Evolutionary conservation across 2,888 invertebrate genomes (phyloP), one percentile per base, ranked within the genome.

Genomic region (Hemicrepidius hirtus): DNA sequence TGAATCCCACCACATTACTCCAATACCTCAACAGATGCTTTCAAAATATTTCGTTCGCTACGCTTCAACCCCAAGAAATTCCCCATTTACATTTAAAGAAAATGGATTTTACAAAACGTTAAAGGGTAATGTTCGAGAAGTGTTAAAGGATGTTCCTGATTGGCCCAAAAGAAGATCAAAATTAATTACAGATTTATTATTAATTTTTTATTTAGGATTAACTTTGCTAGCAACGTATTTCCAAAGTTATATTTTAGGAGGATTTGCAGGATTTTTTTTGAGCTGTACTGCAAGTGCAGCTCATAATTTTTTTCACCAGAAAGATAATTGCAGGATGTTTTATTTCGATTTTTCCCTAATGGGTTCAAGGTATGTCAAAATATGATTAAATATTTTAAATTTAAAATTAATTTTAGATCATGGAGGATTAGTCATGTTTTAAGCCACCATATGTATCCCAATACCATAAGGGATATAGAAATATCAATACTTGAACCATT

Each of bases 301-400:
- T 0, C 95, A 96, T 82, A 95, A 95, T 83, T 95, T 92, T 81
- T 91, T 95, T 79, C 95, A 95, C 82, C 90, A 90, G 79, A 90
- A 88, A 71, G 92, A 94, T 71, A 94, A 92, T 83, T 94, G 93
- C 89, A 90, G 94, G 67, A 95, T 94, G 93, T 93, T 92, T 81
- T 90, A 93, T 72, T 94, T 94, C 80, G 93, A 95, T 80, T 85
- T 95, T 73, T 88, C 90, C 13, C 82, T 92, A 77, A 87, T 93
- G 88, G 91, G 92, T 2, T 91, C 91, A 59, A 88, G 89, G 92
- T 92, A 83, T 81, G 80, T 76, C 37, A 12, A 12, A 12, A 37
- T 37, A 6, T 2, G 9, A 6, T 12, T 37, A 59, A 13, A 37
- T 37, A 37, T 9, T 37, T 37, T 37, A 9, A 4, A 4, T 32